Conservation (phyloP, 2,797 vertebrate genomes). For the Lepilemur septentrionalis region DNA sequence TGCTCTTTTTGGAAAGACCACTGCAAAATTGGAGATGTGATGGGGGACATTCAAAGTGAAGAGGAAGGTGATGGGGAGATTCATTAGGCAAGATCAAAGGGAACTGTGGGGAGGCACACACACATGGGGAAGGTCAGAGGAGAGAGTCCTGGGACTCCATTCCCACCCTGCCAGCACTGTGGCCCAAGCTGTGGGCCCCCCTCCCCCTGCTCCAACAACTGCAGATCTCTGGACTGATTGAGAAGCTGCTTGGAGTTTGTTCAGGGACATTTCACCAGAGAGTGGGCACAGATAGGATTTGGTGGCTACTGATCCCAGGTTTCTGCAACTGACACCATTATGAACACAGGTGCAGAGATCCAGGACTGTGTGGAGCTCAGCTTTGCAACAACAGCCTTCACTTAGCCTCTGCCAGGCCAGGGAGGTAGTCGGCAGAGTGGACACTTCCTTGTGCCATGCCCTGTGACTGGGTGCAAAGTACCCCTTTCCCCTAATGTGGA, state of each 20-base stretch:
- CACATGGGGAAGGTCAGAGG: not conserved
- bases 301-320: not conserved
- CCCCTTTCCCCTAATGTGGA: not conserved
- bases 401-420: not conserved
- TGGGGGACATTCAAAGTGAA: not conserved
- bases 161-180: too few species aligned
- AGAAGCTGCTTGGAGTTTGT: not conserved
- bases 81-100: not conserved
- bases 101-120: not conserved
- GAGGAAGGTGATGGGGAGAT: not conserved
- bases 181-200: not conserved
- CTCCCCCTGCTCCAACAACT: fast-evolving
- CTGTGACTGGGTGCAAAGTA: not conserved
- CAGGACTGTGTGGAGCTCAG: not conserved
- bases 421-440: not conserved
- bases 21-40: not conserved
- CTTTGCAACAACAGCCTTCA: not conserved
- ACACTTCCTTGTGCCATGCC: not conserved
- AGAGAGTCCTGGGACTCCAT: not conserved
- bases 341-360: not conserved
- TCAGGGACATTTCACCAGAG: not conserved
- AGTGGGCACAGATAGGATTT: not conserved
- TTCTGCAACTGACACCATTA: not conserved
- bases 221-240: not conserved
- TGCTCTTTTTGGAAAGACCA: not conserved